phyloP scores from a whole-genome alignment of 2,797 vertebrate genomes.

The Pachyuromys duprasi region DNA sequence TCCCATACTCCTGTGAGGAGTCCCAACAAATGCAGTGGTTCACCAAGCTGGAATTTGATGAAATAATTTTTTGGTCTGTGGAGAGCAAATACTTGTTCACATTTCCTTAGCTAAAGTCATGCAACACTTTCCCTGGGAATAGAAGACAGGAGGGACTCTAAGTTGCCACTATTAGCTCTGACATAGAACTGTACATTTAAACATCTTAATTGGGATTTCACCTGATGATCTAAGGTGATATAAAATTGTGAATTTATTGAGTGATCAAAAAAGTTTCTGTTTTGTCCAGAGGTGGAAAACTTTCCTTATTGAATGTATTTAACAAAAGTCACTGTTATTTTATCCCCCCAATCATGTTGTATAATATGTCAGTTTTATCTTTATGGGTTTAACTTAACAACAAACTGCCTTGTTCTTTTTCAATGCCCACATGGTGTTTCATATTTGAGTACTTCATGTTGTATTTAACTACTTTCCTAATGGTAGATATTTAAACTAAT shows the following conservation, averaged over 20 bases:
- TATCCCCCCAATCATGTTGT: not conserved
- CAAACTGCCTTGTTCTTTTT: not conserved
- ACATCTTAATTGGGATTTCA: not conserved
- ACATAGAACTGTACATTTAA: not conserved
- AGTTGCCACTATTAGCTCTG: not conserved
- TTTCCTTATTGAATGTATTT: not conserved
- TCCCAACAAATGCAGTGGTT: not conserved
- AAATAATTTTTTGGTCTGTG: not conserved
- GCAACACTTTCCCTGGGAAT: not conserved
- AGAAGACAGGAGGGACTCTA: not conserved
- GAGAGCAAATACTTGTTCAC: not conserved
- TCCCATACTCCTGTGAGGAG: not conserved
- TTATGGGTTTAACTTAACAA: not conserved
- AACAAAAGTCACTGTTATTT: conserved; percentile 3
- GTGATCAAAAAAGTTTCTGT: not conserved
- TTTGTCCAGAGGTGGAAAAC: not conserved
- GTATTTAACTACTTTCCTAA: not conserved
- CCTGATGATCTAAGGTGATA: not conserved
- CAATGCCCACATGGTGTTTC: not conserved
- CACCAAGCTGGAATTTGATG: not conserved
- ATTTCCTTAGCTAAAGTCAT: not conserved
- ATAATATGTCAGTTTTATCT: not conserved
- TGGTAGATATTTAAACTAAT: not conserved
- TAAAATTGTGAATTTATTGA: not conserved
- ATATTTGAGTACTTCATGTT: not conserved